Base-by-base conservation (phyloP, 2,797 vertebrate species). In the Odontamblyopus lacepedii region DNA sequence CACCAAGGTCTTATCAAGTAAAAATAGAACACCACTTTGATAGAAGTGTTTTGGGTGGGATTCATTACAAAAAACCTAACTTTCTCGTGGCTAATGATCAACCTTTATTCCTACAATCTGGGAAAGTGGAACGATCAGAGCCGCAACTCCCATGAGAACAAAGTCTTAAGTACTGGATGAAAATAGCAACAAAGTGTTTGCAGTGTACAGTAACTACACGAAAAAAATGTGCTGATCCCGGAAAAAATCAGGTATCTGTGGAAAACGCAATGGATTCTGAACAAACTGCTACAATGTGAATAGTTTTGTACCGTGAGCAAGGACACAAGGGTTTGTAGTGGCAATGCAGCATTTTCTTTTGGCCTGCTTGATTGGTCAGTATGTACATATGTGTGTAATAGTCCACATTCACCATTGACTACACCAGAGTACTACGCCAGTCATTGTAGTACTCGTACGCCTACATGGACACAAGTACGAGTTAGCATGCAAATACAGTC, bases 311-410 rank as follows among this genome's bases (percentile, higher is more conserved):
- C 71, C 41, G 38, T 69, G 66, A 78, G 80, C 71, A 80, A 78
- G 81, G 85, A 78, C 74, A 85, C 78, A 82, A 85, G 78, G 80
- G 82, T 80, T 73, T 81, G 81, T 80, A 70, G 76, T 78, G 70
- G 83, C 81, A 75, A 72, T 79, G 74, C 85, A 73, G 69, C 75
- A 83, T 75, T 70, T 88, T 55, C 80, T 84, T 89, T 83, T 79
- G 80, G 76, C 79, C 83, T 85, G 83, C 79, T 84, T 79, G 70
- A 73, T 79, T 77, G 72, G 87, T 85, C 79, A 87, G 85, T 90
- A 81, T 92, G 89, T 93, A 90, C 87, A 89, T 88, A 81, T 72
- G 83, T 85, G 83, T 83, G 87, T 83, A 86, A 83, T 85, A 78
- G 85, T 83, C 72, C 74, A 68, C 48, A 7, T 83, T 77, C 60